A percentile compares a stretch with the other conserved stretches of the same genome.
phyloP scores from a whole-genome alignment of 2,888 invertebrate species.

The Argyra leucocephala region DNA sequence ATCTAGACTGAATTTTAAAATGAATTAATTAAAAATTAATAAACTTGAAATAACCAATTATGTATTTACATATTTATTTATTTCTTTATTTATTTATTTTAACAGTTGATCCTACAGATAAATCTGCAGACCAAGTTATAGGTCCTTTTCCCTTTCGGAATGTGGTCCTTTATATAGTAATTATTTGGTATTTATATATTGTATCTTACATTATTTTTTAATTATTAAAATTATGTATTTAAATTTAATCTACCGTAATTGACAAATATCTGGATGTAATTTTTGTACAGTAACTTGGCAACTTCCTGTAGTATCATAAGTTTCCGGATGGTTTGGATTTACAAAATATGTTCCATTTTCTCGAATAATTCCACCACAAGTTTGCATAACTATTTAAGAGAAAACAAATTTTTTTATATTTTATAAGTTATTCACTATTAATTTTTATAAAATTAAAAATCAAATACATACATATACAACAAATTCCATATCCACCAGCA shows the following conservation, averaged over 20 bases:
- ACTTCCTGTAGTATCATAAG: slow-evolving; percentile 67
- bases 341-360: slow-evolving; percentile 83
- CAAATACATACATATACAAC: slow-evolving; percentile 37
- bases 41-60: not conserved
- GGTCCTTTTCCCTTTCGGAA: no score
- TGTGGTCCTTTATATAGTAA: no score
- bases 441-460: not conserved
- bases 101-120: no score
- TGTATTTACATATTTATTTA: no score
- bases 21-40: not conserved
- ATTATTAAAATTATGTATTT: not conserved
- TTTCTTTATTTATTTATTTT: no score
- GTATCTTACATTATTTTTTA: no score
- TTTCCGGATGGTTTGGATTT: slow-evolving; percentile 66
- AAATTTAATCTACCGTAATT: slow-evolving; percentile 54
- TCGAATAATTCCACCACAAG: slow-evolving; percentile 66
- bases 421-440: not conserved
- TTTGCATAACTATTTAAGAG: slow-evolving; percentile 55
- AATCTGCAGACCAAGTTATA: no score
- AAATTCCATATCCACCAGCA: slow-evolving; percentile 49
- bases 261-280: slow-evolving; percentile 68
- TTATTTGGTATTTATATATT: no score
- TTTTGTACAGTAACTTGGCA: slow-evolving; percentile 77
- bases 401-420: not conserved
- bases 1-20: slow-evolving; percentile 52